A percentile compares a stretch with the other conserved stretches of the same genome.
Evolutionary conservation across 2,888 invertebrate species (phyloP).

Genomic region (Allacma fusca): DNA sequence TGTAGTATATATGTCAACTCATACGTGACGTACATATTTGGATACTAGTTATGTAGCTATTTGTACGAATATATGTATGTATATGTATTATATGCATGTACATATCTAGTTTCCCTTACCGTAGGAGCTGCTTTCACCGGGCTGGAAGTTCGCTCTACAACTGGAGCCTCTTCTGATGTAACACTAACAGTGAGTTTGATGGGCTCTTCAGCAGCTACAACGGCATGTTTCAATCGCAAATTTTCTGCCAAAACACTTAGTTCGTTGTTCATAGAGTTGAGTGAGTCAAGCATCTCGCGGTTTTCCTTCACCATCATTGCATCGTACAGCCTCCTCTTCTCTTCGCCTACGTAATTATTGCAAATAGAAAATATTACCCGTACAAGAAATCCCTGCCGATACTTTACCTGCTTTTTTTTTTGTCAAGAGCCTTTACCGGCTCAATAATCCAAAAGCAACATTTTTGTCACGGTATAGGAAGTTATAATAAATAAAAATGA

Average conservation of each 20-base stretch:
- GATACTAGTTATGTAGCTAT: no score
- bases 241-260: slow-evolving; percentile 70
- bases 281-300: slow-evolving; percentile 67
- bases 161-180: neutral
- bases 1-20: no score
- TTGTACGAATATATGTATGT: no score
- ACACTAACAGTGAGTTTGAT: neutral
- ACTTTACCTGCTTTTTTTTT: no score
- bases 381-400: no score
- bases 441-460: no score
- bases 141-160: neutral
- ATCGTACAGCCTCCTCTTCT: slow-evolving; percentile 66
- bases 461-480: no score
- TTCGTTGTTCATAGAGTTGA: slow-evolving; percentile 67
- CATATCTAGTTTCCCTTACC: no score
- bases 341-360: slow-evolving; percentile 65
- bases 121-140: neutral
- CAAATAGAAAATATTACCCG: neutral
- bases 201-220: slow-evolving; percentile 65
- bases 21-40: no score
- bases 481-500: no score
- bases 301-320: slow-evolving; percentile 70
- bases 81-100: no score
- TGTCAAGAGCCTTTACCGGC: no score
- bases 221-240: slow-evolving; percentile 68